Conservation (phyloP, 1,140 invertebrate species). For the Dreissena polymorpha region DNA sequence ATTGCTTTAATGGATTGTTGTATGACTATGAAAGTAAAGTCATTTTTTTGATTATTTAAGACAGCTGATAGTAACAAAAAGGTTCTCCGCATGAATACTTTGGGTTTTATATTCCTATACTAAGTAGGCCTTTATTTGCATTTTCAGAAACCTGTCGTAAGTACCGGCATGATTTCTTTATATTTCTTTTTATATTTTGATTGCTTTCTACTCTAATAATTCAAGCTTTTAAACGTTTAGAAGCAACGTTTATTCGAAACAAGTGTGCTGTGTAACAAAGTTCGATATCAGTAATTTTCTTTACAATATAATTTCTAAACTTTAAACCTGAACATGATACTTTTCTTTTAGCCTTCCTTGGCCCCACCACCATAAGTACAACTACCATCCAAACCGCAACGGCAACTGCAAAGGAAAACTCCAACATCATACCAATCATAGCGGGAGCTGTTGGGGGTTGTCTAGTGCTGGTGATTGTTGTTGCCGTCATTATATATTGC, state of each 20-base stretch:
- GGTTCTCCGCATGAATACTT: too few species aligned
- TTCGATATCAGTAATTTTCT: not conserved
- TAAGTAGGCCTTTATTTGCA: too few species aligned
- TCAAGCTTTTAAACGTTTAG: not conserved
- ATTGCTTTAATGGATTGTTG: too few species aligned
- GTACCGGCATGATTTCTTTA: not conserved
- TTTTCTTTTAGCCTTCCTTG: constrained; percentile 11
- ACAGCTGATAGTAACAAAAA: too few species aligned
- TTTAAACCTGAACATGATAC: not conserved
- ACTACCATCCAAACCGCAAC: not conserved
- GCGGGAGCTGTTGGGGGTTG: constrained; percentile 1
- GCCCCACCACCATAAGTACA: not conserved
- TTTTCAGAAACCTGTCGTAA: constrained; percentile 37
- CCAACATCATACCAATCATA: constrained; percentile 19
- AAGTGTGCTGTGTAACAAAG: not conserved
- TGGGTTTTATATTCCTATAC: too few species aligned
- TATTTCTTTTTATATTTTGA: not conserved
- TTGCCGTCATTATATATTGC: constrained; percentile 18
- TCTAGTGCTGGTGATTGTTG: not conserved
- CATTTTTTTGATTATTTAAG: too few species aligned
- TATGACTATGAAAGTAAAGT: too few species aligned
- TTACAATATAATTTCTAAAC: too few species aligned
- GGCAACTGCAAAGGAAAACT: not conserved
- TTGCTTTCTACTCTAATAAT: not conserved
- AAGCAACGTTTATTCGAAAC: not conserved